Conservation (phyloP, 1,140 invertebrate species). For the Platorchestia sp. region DNA sequence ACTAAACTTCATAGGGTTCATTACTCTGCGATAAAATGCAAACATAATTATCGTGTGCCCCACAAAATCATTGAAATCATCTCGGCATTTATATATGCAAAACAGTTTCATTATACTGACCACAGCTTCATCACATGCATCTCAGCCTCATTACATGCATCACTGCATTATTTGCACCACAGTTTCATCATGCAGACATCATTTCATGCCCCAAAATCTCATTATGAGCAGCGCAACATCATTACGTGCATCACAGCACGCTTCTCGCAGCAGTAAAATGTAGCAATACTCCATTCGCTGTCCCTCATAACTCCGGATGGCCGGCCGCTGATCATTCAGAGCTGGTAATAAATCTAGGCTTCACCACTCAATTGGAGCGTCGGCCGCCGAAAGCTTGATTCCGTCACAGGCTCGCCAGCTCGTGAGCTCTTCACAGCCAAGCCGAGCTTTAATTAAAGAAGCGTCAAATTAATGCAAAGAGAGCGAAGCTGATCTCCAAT, state of each 20-base stretch:
- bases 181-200: too few relatives aligned
- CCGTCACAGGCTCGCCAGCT: slow-evolving; percentile 13
- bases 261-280: background rate
- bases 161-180: too few relatives aligned
- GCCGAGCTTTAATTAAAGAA: slow-evolving; percentile 14
- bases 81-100: too few relatives aligned
- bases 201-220: too few relatives aligned
- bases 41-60: too few relatives aligned
- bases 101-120: too few relatives aligned
- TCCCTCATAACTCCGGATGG: background rate
- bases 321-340: background rate
- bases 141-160: too few relatives aligned
- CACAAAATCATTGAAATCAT: too few relatives aligned
- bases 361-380: background rate
- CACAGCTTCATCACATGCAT: too few relatives aligned
- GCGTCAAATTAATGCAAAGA: slow-evolving; percentile 53
- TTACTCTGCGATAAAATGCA: too few relatives aligned
- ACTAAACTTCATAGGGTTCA: too few relatives aligned
- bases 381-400: slow-evolving; percentile 15
- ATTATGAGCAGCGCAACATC: background rate
- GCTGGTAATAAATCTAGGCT: background rate
- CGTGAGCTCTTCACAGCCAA: background rate
- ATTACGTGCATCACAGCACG: background rate
- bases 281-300: background rate
- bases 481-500: slow-evolving; percentile 34